phyloP scores from a whole-genome alignment of 2,797 vertebrate species.

The Danio choprae region DNA sequence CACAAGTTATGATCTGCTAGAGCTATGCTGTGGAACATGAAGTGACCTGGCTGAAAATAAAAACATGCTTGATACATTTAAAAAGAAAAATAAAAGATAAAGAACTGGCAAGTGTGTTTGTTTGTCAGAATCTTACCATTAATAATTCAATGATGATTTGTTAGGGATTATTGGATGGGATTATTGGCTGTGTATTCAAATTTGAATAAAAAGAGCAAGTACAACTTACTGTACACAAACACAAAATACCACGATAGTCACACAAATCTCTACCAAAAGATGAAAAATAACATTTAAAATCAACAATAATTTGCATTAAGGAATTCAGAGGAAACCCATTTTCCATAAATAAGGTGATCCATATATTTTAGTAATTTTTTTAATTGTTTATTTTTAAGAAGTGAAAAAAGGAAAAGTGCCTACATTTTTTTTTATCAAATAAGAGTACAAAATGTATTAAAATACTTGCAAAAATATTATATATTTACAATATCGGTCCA shows the following conservation, averaged over 20 bases:
- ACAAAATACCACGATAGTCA: neutral
- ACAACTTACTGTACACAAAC: neutral
- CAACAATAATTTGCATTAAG: neutral
- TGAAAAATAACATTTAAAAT: neutral
- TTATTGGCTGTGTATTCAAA: too few species aligned
- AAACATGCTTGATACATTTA: neutral
- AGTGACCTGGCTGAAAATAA: neutral
- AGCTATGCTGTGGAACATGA: neutral
- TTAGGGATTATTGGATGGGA: neutral
- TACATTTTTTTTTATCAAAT: neutral
- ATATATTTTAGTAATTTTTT: too few species aligned
- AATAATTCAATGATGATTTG: neutral
- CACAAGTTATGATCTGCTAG: neutral
- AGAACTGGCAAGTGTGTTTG: neutral
- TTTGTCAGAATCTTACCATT: neutral
- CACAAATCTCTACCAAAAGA: neutral
- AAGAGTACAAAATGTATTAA: neutral
- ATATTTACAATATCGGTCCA: neutral
- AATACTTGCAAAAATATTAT: neutral
- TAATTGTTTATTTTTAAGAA: too few species aligned
- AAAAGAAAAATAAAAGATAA: neutral
- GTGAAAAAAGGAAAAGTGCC: neutral
- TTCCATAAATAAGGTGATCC: neutral
- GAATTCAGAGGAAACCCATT: neutral
- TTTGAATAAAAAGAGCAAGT: too few species aligned